Percentiles rank a stretch among this genome's conserved stretches.
phyloP scores from a whole-genome alignment of 2,888 invertebrate species.

The Papilio demoleus region DNA sequence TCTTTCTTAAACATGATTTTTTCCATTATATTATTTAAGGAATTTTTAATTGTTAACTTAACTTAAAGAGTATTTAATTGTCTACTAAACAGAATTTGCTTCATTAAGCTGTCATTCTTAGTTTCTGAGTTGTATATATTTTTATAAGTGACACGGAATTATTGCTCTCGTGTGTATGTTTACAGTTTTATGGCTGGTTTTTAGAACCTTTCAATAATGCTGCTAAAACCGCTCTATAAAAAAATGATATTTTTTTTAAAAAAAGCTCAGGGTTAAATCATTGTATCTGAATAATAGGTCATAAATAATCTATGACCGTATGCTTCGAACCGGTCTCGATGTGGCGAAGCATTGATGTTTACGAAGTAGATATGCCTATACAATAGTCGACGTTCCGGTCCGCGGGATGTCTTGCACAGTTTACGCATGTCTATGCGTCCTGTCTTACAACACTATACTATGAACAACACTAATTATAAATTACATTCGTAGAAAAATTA shows the following conservation, averaged over 20 bases:
- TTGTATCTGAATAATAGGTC: conserved; percentile 24
- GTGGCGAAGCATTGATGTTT: conserved; percentile 21
- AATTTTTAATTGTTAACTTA: too few relatives aligned
- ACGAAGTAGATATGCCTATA: conserved; percentile 48
- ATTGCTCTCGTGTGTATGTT: too few relatives aligned
- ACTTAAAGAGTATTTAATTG: too few relatives aligned
- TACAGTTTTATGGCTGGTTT: too few relatives aligned
- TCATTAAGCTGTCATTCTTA: too few relatives aligned
- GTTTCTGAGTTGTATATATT: too few relatives aligned
- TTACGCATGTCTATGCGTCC: conserved; percentile 42
- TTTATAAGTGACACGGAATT: too few relatives aligned
- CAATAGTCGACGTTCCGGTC: conserved; percentile 58
- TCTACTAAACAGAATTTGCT: too few relatives aligned
- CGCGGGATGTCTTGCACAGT: conserved; percentile 54
- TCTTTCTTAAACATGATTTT: too few relatives aligned
- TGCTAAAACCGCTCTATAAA: not conserved
- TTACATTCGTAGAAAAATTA: not conserved
- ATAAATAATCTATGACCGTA: conserved; percentile 29
- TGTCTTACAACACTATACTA: conserved; percentile 48
- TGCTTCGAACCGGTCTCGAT: conserved; percentile 12
- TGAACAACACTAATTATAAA: conserved; percentile 68
- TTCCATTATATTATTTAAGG: too few relatives aligned
- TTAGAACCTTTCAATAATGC: too few relatives aligned
- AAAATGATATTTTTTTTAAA: conserved; percentile 23
- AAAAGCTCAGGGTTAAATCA: not conserved